These are phyloP conservation scores for Myrmecophaga tridactyla DNA, from an alignment of 2,113 vertebrate species.

Conservation along the genomic window DNA sequence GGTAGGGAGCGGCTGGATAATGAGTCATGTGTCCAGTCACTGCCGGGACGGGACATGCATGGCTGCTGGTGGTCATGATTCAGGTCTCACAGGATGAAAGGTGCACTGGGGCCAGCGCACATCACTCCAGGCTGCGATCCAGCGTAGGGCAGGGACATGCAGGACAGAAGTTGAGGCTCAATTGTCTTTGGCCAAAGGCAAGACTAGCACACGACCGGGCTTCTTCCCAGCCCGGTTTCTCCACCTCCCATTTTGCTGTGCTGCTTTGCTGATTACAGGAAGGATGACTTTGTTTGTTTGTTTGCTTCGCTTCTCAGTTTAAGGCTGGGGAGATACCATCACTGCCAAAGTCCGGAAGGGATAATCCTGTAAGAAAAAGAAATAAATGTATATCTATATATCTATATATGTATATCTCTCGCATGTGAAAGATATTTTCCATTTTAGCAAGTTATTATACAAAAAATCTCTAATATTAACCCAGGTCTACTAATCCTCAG, in stretches of 20 bases:
- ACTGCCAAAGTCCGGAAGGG: slow-evolving; percentile 2
- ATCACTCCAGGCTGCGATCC: slow-evolving; percentile 73
- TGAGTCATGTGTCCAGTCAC: slow-evolving; percentile 93
- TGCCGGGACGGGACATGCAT: slow-evolving; percentile 86
- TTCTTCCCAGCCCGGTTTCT: slow-evolving; percentile 55
- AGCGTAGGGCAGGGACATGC: not conserved
- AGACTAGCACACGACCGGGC: slow-evolving; percentile 12
- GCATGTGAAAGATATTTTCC: not conserved
- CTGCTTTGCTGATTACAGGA: not conserved
- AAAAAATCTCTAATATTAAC: not conserved
- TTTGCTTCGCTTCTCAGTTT: not conserved
- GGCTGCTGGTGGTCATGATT: slow-evolving; percentile 91
- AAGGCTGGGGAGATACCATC: not conserved
- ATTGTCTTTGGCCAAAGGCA: not conserved
- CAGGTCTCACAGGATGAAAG: slow-evolving; percentile 77
- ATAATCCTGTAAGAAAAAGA: slow-evolving; percentile 52
- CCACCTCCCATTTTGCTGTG: slow-evolving; percentile 54
- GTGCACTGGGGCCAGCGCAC: slow-evolving; percentile 39
- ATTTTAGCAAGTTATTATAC: not conserved
- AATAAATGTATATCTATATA: not conserved
- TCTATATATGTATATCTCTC: too few species aligned
- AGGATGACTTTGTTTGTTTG: not conserved
- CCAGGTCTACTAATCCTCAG: not conserved
- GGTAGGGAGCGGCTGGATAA: slow-evolving; percentile 90
- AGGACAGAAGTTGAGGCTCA: not conserved